A percentile compares a stretch with the other conserved stretches of the same genome.
Evolutionary conservation across 1,140 invertebrate species (phyloP).

Genomic region (Gerris buenoi): DNA sequence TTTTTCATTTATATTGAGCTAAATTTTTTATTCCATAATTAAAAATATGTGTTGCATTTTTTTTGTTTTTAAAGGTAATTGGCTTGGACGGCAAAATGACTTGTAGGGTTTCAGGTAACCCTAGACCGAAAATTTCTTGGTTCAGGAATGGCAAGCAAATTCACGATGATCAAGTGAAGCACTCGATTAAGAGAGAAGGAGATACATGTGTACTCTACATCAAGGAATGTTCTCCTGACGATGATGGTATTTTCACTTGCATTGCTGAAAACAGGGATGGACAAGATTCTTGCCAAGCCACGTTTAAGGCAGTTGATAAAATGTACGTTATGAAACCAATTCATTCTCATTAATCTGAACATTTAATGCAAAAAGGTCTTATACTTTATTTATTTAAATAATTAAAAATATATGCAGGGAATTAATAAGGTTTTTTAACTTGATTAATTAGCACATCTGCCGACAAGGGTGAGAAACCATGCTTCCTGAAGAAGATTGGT

Average conservation of each 20-base stretch:
- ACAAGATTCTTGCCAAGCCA: conserved; percentile 54
- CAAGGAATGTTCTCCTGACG: conserved; percentile 44
- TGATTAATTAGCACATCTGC: conserved; percentile 56
- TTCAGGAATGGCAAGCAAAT: conserved; percentile 58
- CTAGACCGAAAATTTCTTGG: conserved; percentile 74
- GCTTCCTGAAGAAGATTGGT: conserved; percentile 76
- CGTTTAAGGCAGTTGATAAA: conserved; percentile 59
- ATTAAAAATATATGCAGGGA: too few species aligned
- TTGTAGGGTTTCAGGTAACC: conserved; percentile 68
- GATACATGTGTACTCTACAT: conserved; percentile 62
- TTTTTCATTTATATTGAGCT: too few species aligned
- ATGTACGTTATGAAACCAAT: too few species aligned
- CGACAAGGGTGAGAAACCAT: conserved; percentile 62
- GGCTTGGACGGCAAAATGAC: conserved; percentile 63
- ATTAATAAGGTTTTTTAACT: too few species aligned
- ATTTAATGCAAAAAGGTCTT: too few species aligned
- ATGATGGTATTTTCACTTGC: conserved; percentile 62
- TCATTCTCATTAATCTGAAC: too few species aligned
- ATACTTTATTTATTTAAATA: too few species aligned
- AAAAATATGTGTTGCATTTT: not conserved
- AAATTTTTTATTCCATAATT: too few species aligned
- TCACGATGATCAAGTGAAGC: conserved; percentile 45
- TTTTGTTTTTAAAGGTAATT: conserved; percentile 37
- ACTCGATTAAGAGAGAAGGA: conserved; percentile 59
- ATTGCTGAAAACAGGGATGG: conserved; percentile 66